These are phyloP conservation scores for Aptenodytes forsteri DNA, from an alignment of 2,113 vertebrate genomes.

Conservation along the genomic window DNA sequence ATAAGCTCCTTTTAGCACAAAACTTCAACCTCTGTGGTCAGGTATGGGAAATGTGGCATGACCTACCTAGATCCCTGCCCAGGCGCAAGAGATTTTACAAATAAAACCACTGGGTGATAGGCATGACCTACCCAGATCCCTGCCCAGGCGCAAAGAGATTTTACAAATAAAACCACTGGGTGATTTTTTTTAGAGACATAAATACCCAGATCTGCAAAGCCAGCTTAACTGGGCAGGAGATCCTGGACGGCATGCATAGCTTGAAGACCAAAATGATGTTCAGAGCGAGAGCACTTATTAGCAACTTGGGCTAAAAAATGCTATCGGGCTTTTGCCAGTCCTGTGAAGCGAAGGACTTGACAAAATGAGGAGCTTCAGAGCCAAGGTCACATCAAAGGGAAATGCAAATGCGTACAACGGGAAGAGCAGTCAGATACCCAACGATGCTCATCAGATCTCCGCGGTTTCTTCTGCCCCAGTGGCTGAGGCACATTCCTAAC, in stretches of 20 bases:
- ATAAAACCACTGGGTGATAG: neutral
- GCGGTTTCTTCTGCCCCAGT: neutral
- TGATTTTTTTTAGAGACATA: neutral
- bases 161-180: neutral
- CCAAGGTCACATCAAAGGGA: neutral
- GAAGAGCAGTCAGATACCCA: neutral
- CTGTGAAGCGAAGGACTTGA: neutral
- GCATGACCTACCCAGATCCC: neutral
- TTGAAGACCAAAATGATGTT: neutral
- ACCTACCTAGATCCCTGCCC: neutral
- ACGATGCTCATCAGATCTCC: neutral
- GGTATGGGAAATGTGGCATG: accelerated
- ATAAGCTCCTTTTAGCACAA: neutral
- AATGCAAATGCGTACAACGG: neutral
- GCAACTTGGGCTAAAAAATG: neutral
- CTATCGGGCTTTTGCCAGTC: neutral
- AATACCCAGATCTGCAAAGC: neutral
- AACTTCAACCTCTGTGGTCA: neutral
- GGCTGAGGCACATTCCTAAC: neutral
- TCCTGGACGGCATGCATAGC: neutral
- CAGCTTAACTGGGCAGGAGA: neutral
- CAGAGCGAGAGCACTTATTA: neutral
- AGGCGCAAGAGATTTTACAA: neutral
- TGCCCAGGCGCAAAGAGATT: neutral
- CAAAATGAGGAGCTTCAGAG: neutral